Evolutionary conservation across 2,888 invertebrate species (phyloP).

Genomic region (Lycophotia porphyrea): DNA sequence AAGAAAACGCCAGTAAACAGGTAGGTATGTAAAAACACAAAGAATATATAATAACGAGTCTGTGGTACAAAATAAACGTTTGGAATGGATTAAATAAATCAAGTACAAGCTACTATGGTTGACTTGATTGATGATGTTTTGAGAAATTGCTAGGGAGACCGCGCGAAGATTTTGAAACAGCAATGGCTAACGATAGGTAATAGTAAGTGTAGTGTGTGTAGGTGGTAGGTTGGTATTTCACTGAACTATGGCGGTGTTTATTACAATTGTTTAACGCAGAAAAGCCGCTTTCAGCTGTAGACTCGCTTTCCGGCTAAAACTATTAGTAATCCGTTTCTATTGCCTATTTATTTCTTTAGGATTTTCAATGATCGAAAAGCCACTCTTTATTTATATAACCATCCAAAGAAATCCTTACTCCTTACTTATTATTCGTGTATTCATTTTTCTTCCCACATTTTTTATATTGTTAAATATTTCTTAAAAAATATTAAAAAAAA

Average conservation of each 20-base stretch:
- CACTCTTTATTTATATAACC: no score
- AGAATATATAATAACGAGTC: background rate
- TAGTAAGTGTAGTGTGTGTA: no score
- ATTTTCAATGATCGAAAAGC: background rate
- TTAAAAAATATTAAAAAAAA: no score
- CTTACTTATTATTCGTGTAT: no score
- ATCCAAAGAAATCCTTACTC: background rate
- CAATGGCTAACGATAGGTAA: background rate
- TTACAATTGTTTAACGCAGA: background rate
- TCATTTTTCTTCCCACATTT: no score
- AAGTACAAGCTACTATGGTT: background rate
- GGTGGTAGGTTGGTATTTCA: no score
- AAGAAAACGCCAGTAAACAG: conserved; percentile 25
- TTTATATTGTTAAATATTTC: no score
- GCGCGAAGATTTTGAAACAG: background rate
- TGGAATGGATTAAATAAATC: background rate
- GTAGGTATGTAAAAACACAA: conserved; percentile 11
- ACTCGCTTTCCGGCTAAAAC: background rate
- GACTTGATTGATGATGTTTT: conserved; percentile 3
- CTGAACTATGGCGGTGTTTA: background rate
- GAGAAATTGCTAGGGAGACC: background rate
- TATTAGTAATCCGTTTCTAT: background rate
- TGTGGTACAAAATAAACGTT: background rate
- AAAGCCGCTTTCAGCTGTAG: background rate
- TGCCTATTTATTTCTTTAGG: background rate